phyloP scores from a whole-genome alignment of 2,888 invertebrate genomes.

The Drosophila pseudotakahashii region DNA sequence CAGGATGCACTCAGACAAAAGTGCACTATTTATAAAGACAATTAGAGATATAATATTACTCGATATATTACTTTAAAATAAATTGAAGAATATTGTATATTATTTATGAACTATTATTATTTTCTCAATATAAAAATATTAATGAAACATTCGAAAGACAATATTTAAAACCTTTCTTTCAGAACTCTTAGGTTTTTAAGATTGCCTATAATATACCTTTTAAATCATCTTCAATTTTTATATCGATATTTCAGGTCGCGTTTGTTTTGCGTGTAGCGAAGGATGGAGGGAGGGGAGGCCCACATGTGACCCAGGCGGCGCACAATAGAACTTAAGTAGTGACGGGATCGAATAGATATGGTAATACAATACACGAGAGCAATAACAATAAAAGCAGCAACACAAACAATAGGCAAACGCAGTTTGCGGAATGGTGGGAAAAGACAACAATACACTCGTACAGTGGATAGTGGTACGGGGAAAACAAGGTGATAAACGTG shows the following conservation, averaged over 20 bases:
- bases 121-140: too few species aligned
- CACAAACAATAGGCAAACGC: conserved; percentile 24
- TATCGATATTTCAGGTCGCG: too few species aligned
- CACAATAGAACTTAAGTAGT: conserved; percentile 51
- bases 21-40: too few species aligned
- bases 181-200: too few species aligned
- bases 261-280: background rate
- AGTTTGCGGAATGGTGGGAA: conserved; percentile 39
- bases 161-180: too few species aligned
- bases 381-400: conserved; percentile 37
- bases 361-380: conserved; percentile 46
- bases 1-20: conserved; percentile 3
- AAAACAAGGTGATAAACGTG: conserved; percentile 39
- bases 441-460: conserved; percentile 24
- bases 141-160: too few species aligned
- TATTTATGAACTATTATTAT: too few species aligned
- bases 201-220: too few species aligned
- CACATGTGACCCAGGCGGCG: conserved; percentile 42
- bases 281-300: conserved; percentile 8
- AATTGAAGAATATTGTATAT: too few species aligned
- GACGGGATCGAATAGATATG: conserved; percentile 46
- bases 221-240: background rate
- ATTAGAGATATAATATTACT: too few species aligned
- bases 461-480: conserved; percentile 9
- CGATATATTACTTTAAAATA: too few species aligned